These are phyloP conservation scores for Pogonocherus hispidulus DNA, from an alignment of 2,888 invertebrate species.

Conservation along the genomic window DNA sequence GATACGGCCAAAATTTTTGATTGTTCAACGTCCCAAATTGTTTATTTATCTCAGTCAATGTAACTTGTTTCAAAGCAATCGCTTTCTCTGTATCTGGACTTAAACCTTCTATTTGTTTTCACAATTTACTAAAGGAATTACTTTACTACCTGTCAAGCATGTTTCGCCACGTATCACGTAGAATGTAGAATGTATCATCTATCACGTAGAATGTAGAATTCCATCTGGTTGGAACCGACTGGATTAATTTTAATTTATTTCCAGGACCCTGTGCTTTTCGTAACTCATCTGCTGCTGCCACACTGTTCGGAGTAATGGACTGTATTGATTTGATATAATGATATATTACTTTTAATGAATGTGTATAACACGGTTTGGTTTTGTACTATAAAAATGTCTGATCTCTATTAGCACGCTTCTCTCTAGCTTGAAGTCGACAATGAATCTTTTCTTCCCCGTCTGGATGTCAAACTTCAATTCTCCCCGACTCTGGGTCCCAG, in stretches of 20 bases:
- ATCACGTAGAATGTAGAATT: constrained; percentile 2
- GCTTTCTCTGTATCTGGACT: neutral
- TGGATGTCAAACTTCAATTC: no score
- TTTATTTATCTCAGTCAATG: neutral
- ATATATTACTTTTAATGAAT: no score
- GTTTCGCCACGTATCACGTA: constrained; percentile 59
- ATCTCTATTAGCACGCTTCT: no score
- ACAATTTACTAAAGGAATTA: constrained; percentile 34
- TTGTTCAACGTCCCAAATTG: constrained; percentile 11
- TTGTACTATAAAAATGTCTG: no score
- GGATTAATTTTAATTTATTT: neutral
- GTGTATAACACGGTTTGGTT: no score
- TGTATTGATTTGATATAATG: no score
- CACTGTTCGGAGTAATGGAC: neutral
- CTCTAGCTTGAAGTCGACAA: no score
- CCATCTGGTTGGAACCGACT: constrained; percentile 1
- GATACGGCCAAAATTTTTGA: constrained; percentile 4
- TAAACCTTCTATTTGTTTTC: constrained; percentile 4
- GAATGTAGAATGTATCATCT: constrained; percentile 45
- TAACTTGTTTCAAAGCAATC: neutral
- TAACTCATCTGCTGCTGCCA: neutral
- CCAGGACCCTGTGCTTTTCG: neutral
- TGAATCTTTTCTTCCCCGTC: no score
- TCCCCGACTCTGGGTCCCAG: no score
- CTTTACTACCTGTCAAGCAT: constrained; percentile 47